These are phyloP conservation scores for Arctia plantaginis DNA, from an alignment of 2,888 invertebrate genomes.

Conservation along the genomic window DNA sequence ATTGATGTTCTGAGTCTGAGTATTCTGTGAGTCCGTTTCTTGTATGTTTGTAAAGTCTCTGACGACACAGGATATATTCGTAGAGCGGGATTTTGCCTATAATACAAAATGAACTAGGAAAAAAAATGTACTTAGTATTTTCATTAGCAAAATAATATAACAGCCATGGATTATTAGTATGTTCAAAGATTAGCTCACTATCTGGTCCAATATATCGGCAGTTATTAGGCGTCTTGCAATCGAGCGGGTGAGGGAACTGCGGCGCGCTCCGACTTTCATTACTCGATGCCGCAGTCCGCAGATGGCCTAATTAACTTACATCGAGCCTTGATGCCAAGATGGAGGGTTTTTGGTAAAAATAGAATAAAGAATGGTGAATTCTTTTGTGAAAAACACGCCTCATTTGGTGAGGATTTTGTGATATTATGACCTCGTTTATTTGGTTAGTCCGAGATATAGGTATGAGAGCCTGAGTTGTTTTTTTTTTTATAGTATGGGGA, in stretches of 20 bases:
- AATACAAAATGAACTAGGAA: no score
- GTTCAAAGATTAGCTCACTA: not conserved
- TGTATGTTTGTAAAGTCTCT: no score
- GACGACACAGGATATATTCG: no score
- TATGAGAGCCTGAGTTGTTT: not conserved
- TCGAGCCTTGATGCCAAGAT: constrained; percentile 18
- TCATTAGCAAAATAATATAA: not conserved
- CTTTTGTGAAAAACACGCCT: not conserved
- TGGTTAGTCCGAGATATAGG: not conserved
- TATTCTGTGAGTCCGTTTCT: no score
- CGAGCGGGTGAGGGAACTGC: constrained; percentile 24
- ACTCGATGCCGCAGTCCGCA: constrained; percentile 31
- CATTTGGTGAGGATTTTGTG: not conserved
- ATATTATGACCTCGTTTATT: constrained; percentile 2
- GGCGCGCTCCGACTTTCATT: constrained; percentile 36
- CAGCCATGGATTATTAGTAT: constrained; percentile 3
- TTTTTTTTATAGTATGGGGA: not conserved
- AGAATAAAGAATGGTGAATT: constrained; percentile 6
- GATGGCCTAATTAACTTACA: constrained; percentile 45
- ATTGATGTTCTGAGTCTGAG: no score
- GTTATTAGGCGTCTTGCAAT: constrained; percentile 31
- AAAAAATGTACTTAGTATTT: not conserved
- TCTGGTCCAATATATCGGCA: constrained; percentile 18
- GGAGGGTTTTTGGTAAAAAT: constrained; percentile 13
- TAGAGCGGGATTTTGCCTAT: no score